Conservation (phyloP, 2,797 vertebrate species). For the Rhodeus uyekii region DNA sequence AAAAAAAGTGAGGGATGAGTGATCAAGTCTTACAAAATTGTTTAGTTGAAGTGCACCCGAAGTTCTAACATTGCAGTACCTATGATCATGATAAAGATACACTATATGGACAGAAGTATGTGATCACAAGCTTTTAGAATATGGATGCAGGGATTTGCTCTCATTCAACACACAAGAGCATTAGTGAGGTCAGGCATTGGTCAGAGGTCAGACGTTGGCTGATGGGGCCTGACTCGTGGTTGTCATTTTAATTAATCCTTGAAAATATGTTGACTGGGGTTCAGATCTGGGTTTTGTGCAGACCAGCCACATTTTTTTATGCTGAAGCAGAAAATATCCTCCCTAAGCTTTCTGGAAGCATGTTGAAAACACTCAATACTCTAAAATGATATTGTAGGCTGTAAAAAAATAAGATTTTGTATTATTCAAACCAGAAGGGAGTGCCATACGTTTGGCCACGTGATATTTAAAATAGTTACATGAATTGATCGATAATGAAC, state of each 20-base stretch:
- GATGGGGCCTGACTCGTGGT: conserved; percentile 6
- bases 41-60: neutral
- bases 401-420: neutral
- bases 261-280: conserved; percentile 24
- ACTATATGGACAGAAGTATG: conserved; percentile 4
- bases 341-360: neutral
- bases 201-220: conserved; percentile 21
- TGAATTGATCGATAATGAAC: neutral
- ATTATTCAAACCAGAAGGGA: neutral
- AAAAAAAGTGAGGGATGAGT: neutral
- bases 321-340: neutral
- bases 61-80: neutral
- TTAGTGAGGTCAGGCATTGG: conserved; percentile 30
- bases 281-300: conserved; percentile 8
- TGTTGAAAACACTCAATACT: neutral
- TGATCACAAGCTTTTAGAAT: neutral
- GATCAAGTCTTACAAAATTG: neutral
- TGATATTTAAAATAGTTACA: neutral
- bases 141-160: neutral
- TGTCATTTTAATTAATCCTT: conserved; percentile 38
- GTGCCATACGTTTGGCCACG: neutral
- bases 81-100: neutral
- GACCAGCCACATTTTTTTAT: conserved; percentile 14
- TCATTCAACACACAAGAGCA: conserved; percentile 8
- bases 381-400: neutral